phyloP scores from a whole-genome alignment of 2,113 vertebrate genomes.

The Erinaceus europaeus region DNA sequence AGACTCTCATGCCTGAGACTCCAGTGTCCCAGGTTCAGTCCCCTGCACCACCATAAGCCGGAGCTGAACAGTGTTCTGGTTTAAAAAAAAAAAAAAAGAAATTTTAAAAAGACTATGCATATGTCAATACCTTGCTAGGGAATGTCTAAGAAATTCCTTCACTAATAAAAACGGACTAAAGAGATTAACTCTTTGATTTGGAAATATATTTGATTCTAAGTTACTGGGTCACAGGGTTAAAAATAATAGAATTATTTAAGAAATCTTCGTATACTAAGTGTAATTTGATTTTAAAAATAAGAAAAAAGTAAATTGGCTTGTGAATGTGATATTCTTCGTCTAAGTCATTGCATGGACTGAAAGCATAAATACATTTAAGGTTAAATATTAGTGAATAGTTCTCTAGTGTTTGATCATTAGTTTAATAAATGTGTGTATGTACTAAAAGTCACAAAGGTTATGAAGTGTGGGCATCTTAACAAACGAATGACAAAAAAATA shows the following conservation, averaged over 20 bases:
- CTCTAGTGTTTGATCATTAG: not conserved
- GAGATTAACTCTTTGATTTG: not conserved
- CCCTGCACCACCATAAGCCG: too few relatives aligned
- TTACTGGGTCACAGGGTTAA: not conserved
- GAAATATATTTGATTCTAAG: slow-evolving; percentile 10
- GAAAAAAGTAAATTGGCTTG: not conserved
- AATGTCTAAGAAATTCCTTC: not conserved
- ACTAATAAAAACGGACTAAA: slow-evolving; percentile 7
- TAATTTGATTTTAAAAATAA: slow-evolving; percentile 7
- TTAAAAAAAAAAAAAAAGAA: too few relatives aligned
- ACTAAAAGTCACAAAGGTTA: not conserved
- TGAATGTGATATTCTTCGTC: not conserved
- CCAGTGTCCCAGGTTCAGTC: too few relatives aligned
- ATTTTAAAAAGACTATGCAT: too few relatives aligned
- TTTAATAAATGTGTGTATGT: not conserved
- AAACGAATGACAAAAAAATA: not conserved
- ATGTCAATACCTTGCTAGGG: not conserved
- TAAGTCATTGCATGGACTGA: not conserved
- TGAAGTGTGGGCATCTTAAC: slow-evolving; percentile 20
- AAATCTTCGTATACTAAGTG: slow-evolving; percentile 6
- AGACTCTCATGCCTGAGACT: too few relatives aligned
- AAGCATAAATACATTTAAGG: slow-evolving; percentile 17
- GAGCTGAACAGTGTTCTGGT: too few relatives aligned
- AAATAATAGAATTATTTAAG: slow-evolving; percentile 23
- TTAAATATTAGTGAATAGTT: not conserved